Evolutionary conservation across 2,113 vertebrate species (phyloP).

Genomic region (Astatotilapia flaviijosephi): DNA sequence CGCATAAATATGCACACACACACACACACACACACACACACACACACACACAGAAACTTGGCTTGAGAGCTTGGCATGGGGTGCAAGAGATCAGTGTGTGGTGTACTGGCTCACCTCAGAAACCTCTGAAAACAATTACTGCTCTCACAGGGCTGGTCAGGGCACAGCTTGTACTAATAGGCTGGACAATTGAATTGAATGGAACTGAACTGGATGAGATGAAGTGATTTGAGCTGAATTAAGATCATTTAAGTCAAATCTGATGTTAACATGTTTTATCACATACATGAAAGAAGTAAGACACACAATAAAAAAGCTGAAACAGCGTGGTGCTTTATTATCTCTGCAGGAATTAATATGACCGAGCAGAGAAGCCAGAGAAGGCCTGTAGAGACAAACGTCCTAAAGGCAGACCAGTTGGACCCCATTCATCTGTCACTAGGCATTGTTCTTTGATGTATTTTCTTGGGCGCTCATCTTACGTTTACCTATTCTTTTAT

Average conservation of each 20-base stretch:
- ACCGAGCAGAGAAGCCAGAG: conserved; percentile 31
- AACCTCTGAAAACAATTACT: conserved; percentile 69
- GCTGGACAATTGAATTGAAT: conserved; percentile 10
- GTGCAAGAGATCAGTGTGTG: conserved; percentile 56
- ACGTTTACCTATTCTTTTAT: conserved; percentile 4
- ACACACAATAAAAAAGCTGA: conserved; percentile 23
- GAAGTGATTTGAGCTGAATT: not conserved
- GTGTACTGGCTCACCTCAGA: conserved; percentile 66
- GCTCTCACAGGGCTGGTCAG: conserved; percentile 59
- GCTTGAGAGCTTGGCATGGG: conserved; percentile 67
- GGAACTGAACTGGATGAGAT: not conserved
- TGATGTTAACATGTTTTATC: conserved; percentile 6
- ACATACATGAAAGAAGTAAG: not conserved
- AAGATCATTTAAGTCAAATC: not conserved
- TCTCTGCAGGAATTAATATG: conserved; percentile 35
- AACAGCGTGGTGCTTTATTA: conserved; percentile 30
- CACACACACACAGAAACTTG: conserved; percentile 46
- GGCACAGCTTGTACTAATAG: conserved; percentile 56
- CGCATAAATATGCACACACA: conserved; percentile 26
- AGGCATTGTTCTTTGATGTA: conserved; percentile 30
- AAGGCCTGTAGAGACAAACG: conserved; percentile 8
- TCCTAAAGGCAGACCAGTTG: conserved; percentile 9
- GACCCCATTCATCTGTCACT: conserved; percentile 36
- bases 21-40: conserved; percentile 23
- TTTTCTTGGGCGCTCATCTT: conserved; percentile 23